These are phyloP conservation scores for Apogon talboti DNA, from an alignment of 2,797 vertebrate genomes.

Conservation along the genomic window DNA sequence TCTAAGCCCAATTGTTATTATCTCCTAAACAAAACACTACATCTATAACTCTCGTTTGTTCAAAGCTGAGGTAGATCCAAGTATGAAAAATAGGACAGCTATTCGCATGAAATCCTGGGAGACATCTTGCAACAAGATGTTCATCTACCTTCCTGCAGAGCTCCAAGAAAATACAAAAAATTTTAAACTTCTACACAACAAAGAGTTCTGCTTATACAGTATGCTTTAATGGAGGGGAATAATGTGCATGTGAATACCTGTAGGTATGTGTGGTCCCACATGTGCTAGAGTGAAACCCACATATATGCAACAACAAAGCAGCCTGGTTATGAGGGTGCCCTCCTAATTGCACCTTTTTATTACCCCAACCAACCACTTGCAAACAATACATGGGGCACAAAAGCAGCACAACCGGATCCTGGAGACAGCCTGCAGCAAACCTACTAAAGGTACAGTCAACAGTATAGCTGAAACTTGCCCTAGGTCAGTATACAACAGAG, in stretches of 20 bases:
- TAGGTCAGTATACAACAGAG: slow-evolving; percentile 6
- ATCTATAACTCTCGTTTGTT: slow-evolving; percentile 1
- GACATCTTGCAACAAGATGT: slow-evolving; percentile 47
- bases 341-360: slow-evolving; percentile 57
- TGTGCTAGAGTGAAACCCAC: slow-evolving; percentile 37
- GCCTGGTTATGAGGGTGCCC: slow-evolving; percentile 40
- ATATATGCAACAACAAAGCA: slow-evolving; percentile 49
- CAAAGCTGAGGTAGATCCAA: not conserved
- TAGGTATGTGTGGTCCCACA: slow-evolving; percentile 15
- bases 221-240: slow-evolving; percentile 10
- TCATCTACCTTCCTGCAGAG: slow-evolving; percentile 10
- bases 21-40: slow-evolving; percentile 5
- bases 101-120: not conserved
- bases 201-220: slow-evolving; percentile 26
- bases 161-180: slow-evolving; percentile 26
- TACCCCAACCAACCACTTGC: slow-evolving; percentile 61
- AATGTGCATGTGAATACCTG: not conserved
- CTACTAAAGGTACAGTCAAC: slow-evolving; percentile 48
- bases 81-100: not conserved
- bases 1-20: slow-evolving; percentile 5
- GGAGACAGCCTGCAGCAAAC: slow-evolving; percentile 73
- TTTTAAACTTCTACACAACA: slow-evolving; percentile 31
- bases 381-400: slow-evolving; percentile 67
- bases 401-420: slow-evolving; percentile 81
- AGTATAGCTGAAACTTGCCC: slow-evolving; percentile 40